Evolutionary conservation across 2,113 vertebrate genomes (phyloP), one percentile per base, ranked within the genome.

Genomic region (Hippolais icterina): DNA sequence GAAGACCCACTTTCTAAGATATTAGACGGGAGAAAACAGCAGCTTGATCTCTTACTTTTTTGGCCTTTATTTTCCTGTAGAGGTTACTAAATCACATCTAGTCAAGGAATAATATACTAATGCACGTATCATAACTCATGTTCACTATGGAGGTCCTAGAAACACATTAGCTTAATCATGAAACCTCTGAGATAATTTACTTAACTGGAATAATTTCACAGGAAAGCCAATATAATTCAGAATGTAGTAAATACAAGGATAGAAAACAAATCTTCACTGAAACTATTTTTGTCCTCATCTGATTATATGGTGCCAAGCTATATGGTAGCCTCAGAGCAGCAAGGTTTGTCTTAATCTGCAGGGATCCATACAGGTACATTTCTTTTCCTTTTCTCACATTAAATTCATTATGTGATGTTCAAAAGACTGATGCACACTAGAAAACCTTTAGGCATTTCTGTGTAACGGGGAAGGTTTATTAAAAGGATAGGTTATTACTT

Each of bases 401-500:
- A 84, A 92, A 90, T 95, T 74, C 50, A 74, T 81, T 82, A 92
- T 65, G 46, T 65, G 74, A 66, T 83, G 88, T 96, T 95, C 89
- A 76, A 94, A 93, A 95, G 46, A 84, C 63, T 53, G 84, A 97
- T 97, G 95, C 29, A 81, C 57, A 42, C 60, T 94, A 57, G 92
- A 93, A 84, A 95, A 90, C 90, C 92, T 94, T 83, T 89, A 96
- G 94, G 92, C 69, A 42, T 59, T 94, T 93, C 89, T 63, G 50
- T 46, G 79, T 83, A 95, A 82, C 96, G 33, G 54, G 53, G 76
- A 93, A 37, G 86, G 89, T 81, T 95, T 96, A 95, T 97, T 92
- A 97, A 80, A 97, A 92, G 65, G 76, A 77, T 93, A 86, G 83
- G 88, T 91, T 93, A 53, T 96, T 94, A 70, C 86, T 96, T 80